A percentile compares a stretch with the other conserved stretches of the same genome.
These are phyloP conservation scores for Drosophila seguyi DNA, from an alignment of 1,140 invertebrate genomes.

Conservation along the genomic window DNA sequence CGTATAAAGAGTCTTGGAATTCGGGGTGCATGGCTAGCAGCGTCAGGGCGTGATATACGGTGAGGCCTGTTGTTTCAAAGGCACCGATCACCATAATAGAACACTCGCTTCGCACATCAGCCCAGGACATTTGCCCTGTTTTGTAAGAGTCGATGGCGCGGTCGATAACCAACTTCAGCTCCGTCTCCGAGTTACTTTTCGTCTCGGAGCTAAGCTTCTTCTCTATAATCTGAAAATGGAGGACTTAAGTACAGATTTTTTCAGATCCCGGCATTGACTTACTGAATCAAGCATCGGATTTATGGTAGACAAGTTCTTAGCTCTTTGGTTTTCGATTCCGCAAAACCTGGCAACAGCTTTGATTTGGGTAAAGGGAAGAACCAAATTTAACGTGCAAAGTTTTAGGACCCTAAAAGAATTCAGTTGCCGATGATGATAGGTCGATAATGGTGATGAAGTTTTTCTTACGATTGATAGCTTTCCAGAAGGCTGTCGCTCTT, in stretches of 20 bases:
- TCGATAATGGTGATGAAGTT: background rate
- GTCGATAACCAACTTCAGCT: conserved; percentile 30
- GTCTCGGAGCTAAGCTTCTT: background rate
- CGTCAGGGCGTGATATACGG: conserved; percentile 40
- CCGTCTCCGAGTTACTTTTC: background rate
- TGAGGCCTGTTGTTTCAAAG: conserved; percentile 67
- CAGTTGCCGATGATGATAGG: too few relatives aligned
- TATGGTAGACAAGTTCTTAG: background rate
- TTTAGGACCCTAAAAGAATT: background rate
- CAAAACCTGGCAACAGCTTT: background rate
- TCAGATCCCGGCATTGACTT: background rate
- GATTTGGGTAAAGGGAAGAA: background rate
- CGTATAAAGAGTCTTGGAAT: conserved; percentile 86
- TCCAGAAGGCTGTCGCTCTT: too few relatives aligned
- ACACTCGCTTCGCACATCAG: conserved; percentile 56
- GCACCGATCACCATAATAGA: conserved; percentile 47
- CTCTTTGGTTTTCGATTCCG: conserved; percentile 4
- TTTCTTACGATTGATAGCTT: conserved; percentile 40
- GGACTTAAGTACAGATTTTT: background rate
- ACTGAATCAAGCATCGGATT: background rate
- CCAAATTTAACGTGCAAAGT: background rate
- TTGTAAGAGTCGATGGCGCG: conserved; percentile 34
- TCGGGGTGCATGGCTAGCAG: conserved; percentile 72
- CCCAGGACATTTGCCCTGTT: conserved; percentile 27
- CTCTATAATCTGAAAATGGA: conserved; percentile 1